Evolutionary conservation across 2,113 vertebrate species (phyloP).

Genomic region (Sorex fumeus): DNA sequence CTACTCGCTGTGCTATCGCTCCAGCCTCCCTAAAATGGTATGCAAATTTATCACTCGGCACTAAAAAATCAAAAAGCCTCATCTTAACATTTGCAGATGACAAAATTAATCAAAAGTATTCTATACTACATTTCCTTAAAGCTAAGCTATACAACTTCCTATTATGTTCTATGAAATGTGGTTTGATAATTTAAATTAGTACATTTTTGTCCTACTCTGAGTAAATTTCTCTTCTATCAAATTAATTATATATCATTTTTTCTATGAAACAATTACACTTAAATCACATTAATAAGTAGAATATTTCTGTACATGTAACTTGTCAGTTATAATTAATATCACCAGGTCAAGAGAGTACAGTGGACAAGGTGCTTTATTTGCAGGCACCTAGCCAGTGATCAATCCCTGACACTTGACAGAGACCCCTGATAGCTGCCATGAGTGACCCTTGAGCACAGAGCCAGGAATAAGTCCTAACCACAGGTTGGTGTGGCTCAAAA

Average conservation of each 20-base stretch:
- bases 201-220: neutral
- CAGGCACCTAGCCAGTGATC: too few species aligned
- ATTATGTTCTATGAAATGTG: neutral
- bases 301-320: neutral
- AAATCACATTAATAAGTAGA: conserved; percentile 32
- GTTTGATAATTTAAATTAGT: conserved; percentile 27
- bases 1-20: too few species aligned
- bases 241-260: neutral
- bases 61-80: neutral
- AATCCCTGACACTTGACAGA: too few species aligned
- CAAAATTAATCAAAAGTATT: neutral
- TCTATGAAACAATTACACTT: neutral
- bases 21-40: rapidly evolving
- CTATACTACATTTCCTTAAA: neutral
- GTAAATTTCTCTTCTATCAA: conserved; percentile 56
- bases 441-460: too few species aligned
- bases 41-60: neutral
- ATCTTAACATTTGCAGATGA: neutral
- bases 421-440: too few species aligned
- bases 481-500: too few species aligned
- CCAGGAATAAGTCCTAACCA: too few species aligned
- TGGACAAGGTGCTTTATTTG: too few species aligned
- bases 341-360: too few species aligned
- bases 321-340: neutral
- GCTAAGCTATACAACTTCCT: neutral